Conservation (phyloP, 2,113 vertebrate species). For the Balaenoptera acutorostrata region DNA sequence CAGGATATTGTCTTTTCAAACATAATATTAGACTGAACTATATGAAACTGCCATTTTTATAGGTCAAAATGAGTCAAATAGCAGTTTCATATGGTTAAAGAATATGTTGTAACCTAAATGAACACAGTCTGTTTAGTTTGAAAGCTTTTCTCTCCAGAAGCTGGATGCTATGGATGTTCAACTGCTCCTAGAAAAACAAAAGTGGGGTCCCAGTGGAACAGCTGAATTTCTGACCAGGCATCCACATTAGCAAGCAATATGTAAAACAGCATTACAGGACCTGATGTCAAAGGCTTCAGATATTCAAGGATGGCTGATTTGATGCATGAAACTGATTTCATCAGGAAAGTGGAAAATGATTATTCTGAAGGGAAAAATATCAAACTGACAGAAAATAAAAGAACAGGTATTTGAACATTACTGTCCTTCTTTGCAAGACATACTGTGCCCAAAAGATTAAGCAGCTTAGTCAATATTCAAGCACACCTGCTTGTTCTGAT, state of each 20-base stretch:
- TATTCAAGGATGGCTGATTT: background rate
- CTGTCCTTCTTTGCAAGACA: background rate
- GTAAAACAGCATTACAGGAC: background rate
- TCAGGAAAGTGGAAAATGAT: background rate
- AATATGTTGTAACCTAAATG: background rate
- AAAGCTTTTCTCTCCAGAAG: background rate
- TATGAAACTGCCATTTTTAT: background rate
- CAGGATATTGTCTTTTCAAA: background rate
- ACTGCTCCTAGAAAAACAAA: background rate
- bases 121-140: background rate
- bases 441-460: background rate
- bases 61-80: background rate
- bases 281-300: background rate
- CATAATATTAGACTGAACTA: background rate
- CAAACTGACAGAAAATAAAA: conserved; percentile 48
- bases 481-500: conserved; percentile 52
- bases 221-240: background rate
- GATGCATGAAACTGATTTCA: background rate
- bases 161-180: background rate
- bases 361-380: conserved; percentile 34
- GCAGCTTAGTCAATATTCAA: conserved; percentile 1
- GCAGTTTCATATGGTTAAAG: background rate
- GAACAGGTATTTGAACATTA: background rate
- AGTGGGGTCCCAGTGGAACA: background rate
- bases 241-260: background rate